Base-by-base conservation (phyloP, 2,797 vertebrate species). In the Glossophaga mutica region DNA sequence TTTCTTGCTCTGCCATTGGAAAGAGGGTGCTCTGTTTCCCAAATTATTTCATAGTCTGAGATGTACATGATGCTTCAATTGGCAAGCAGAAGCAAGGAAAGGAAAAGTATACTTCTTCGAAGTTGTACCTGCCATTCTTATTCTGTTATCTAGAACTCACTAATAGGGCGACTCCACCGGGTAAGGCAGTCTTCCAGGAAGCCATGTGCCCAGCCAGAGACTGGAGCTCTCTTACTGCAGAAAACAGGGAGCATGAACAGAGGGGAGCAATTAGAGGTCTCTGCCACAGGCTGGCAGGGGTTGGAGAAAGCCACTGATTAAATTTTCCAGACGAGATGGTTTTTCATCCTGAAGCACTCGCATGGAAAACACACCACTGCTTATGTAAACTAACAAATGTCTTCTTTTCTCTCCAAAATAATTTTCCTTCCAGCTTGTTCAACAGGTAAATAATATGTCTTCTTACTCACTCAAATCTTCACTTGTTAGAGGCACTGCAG, bases 391-490 rank as follows among this genome's bases (percentile, higher is more conserved):
- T 95, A 92, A 95, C 15, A 15, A 11, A 39, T 24, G 10, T 83
- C 57, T 79, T 55, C 12, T 87, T 94, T 94, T 96, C 12, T 57
- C 90, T 92, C 95, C 87, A 19, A 93, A 94, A 91, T 22, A 3
- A 92, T 92, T 96, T 96, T 62, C 74, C 90, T 88, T 96, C 70
- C 98, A 99, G 99, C 98, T 5, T 99, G 99, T 82, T 98, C 98
- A 89, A 96, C 96, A 96, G 98, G 99, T 99, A 98, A 95, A 98
- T 97, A 39, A 5, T 10, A 79, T 78, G 57, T 11, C 19, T 89
- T 73, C n/a, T 83, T n/a, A 24, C 24, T 77, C 10, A 6, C 15
- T 81, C 65, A 15, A 39, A 55, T 24, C n/a, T 44, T 93, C 4
- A 2, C 44, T 70, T 78, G 9, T 37, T 6, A 44, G 79, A 70